phyloP scores from a whole-genome alignment of 2,113 vertebrate species.

The Lathamus discolor region DNA sequence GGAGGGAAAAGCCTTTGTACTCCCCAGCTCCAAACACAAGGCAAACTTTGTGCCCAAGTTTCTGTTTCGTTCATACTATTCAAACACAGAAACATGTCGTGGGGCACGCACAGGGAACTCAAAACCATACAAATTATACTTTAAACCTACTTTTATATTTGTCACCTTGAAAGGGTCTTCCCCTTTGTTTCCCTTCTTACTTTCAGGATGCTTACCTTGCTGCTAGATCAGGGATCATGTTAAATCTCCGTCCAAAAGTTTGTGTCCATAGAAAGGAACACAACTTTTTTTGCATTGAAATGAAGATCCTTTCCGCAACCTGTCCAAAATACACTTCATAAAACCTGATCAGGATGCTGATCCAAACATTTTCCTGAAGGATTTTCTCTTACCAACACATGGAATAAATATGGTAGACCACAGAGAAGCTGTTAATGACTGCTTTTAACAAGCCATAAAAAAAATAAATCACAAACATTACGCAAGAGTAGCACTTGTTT shows the following conservation, averaged over 20 bases:
- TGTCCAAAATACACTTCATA: background rate
- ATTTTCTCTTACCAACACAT: background rate
- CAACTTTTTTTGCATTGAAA: background rate
- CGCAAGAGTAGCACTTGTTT: background rate
- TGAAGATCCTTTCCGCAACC: background rate
- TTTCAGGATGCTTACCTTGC: background rate
- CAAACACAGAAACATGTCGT: background rate
- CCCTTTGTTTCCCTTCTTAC: background rate
- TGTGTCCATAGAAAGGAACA: background rate
- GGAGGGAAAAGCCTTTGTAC: background rate
- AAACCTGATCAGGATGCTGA: background rate
- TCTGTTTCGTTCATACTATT: background rate
- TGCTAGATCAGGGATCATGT: accelerated
- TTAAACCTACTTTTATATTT: background rate
- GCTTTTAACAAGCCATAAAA: background rate
- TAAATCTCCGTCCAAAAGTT: background rate
- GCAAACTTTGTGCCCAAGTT: background rate
- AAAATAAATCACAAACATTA: background rate
- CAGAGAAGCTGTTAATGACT: background rate
- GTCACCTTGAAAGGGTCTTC: background rate
- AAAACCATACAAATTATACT: background rate
- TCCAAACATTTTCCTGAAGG: background rate
- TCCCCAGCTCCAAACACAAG: background rate
- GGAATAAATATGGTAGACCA: background rate
- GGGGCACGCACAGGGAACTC: background rate